Conservation (phyloP, 2,888 invertebrate species). For the Pachymerium ferrugineum region DNA sequence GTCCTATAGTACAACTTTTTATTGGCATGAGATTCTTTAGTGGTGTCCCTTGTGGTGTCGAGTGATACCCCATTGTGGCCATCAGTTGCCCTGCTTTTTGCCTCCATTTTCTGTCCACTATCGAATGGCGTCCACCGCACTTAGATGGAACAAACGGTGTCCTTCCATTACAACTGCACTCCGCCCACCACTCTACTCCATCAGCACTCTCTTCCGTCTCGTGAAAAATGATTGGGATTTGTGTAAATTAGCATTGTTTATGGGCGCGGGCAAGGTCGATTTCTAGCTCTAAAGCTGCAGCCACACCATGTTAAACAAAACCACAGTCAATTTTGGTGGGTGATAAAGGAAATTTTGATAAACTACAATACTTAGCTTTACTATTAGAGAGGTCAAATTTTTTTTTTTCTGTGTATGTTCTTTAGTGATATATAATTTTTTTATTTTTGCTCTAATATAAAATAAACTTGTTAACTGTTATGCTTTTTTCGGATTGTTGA, state of each 20-base stretch:
- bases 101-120: slow-evolving; percentile 10
- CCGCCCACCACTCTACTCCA: slow-evolving; percentile 16
- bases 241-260: slow-evolving; percentile 19
- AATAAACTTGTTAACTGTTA: no score
- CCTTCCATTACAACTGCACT: slow-evolving; percentile 3
- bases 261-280: not conserved
- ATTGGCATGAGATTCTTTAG: not conserved
- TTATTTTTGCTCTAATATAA: no score
- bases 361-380: no score
- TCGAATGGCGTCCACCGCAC: slow-evolving; percentile 12
- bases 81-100: slow-evolving; percentile 14
- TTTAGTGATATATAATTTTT: no score
- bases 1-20: no score
- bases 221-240: slow-evolving; percentile 19
- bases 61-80: slow-evolving; percentile 2
- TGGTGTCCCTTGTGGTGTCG: not conserved
- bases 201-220: slow-evolving; percentile 17
- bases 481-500: no score
- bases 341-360: no score
- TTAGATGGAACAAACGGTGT: slow-evolving; percentile 18
- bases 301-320: not conserved
- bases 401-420: no score
- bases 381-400: no score
- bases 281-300: not conserved
- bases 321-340: no score